Percentiles rank a stretch among this genome's conserved stretches.
Conservation (phyloP, 2,113 vertebrate genomes). For the Lipophrys pholis region DNA sequence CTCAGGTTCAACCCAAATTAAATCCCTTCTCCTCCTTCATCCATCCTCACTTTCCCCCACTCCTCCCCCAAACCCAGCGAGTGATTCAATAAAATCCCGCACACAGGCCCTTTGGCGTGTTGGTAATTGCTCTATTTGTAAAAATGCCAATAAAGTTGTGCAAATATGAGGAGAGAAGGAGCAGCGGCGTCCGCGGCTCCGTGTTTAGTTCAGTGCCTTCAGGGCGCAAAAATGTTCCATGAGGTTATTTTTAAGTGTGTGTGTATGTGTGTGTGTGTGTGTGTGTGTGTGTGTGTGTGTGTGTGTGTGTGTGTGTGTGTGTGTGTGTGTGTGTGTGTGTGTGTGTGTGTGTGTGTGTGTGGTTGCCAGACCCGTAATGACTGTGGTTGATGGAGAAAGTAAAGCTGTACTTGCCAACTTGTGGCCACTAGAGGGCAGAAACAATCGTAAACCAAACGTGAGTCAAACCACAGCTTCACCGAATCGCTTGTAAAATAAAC, state of each 20-base stretch:
- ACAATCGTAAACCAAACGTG: too few species aligned
- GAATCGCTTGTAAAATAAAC: too few species aligned
- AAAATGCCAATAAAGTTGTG: conserved; percentile 52
- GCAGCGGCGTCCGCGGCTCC: neutral
- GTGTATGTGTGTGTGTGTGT: neutral
- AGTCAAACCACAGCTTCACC: too few species aligned
- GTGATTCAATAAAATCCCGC: conserved; percentile 36
- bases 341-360: too few species aligned
- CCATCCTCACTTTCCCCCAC: neutral
- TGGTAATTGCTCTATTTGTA: conserved; percentile 54
- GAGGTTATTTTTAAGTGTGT: neutral
- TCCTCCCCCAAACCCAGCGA: neutral
- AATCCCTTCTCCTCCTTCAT: conserved; percentile 1
- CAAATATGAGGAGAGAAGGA: neutral
- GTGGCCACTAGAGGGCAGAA: conserved; percentile 21
- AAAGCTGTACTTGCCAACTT: neutral
- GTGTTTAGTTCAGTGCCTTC: neutral
- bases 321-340: neutral
- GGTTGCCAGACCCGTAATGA: neutral
- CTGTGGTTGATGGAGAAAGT: neutral
- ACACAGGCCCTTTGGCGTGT: conserved; percentile 18
- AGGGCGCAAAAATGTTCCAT: neutral
- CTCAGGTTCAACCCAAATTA: conserved; percentile 53
- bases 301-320: too few species aligned
- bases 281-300: neutral